Conservation (phyloP, 2,797 vertebrate genomes). For the Cuculus canorus region DNA sequence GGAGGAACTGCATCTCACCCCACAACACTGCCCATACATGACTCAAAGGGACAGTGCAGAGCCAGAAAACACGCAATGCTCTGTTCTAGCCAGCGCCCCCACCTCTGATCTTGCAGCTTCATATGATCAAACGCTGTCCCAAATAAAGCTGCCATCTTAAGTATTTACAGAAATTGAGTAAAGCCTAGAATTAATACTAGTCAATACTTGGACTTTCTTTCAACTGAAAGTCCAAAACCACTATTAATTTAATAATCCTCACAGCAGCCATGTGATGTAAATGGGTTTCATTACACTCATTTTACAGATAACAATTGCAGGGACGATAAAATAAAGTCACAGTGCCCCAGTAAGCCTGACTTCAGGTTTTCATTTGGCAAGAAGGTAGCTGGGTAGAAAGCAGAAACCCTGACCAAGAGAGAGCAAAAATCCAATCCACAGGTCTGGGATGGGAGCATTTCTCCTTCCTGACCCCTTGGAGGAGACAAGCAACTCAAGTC, state of each 20-base stretch:
- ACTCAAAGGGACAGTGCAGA: background rate
- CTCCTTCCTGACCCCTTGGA: background rate
- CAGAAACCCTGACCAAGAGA: background rate
- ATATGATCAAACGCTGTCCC: background rate
- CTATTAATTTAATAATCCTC: background rate
- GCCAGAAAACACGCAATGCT: accelerated
- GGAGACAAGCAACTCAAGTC: background rate
- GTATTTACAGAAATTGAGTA: background rate
- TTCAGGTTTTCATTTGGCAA: background rate
- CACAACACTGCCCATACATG: accelerated
- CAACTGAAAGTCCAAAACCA: background rate
- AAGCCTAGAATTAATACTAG: background rate
- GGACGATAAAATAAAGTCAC: background rate
- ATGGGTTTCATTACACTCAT: background rate
- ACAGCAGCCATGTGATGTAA: background rate
- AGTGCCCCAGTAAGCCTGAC: background rate
- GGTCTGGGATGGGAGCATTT: background rate
- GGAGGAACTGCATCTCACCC: background rate
- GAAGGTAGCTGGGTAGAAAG: background rate
- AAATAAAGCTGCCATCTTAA: background rate
- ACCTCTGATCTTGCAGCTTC: background rate
- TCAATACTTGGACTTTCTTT: background rate
- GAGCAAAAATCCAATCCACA: background rate
- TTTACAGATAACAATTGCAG: background rate
- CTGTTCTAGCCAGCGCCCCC: background rate